Evolutionary conservation across 2,888 invertebrate genomes (phyloP), one percentile per base, ranked within the genome.

Genomic region (Torymus tubicola): DNA sequence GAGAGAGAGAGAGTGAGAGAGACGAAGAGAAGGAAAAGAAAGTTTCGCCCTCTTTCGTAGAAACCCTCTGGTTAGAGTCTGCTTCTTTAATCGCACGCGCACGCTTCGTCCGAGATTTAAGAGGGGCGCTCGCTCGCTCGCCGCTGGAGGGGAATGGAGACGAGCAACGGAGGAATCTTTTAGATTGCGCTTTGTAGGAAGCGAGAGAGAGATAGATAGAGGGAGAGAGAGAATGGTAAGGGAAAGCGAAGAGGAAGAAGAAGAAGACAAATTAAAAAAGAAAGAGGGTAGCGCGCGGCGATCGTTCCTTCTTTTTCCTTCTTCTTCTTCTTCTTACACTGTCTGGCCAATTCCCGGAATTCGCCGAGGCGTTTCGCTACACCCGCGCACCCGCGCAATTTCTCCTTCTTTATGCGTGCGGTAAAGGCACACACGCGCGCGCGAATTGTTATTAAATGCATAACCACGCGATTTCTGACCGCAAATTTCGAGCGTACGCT

Each of bases 61-160:
- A 52, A 78, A 78, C 65, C 78, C 58, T 68, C 71, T 71, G 78
- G 57, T 67, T 21, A 60, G 24, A 60, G 60, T 58, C 78, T 8
- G 71, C 78, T 60, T 71, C 78, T 60, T 70, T 78, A 78, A 78
- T 71, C 78, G 78, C 65, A 52, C 77, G 76, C 64, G 63, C 65
- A 11, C 71, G 52, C 42, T 31, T 16, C 52, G n/a, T 52, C 42
- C 65, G 78, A 78, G 78, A 72, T 78, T 78, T 71, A 78, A 78
- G 78, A 78, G 78, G 53, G 42, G 21, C 50, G 50, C 60, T 60
- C 2, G 70, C 61, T 42, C 18, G 65, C 65, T 12, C 24, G 42
- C 12, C 16, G 16, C 10, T 8, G 42, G n/a, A 21, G 10, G 70
- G n/a, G 42, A 42, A 42, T 50, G 60, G 57, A n/a, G 42, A 42